Evolutionary conservation across 2,888 invertebrate species (phyloP).

Genomic region (Drosophila mayaguana): DNA sequence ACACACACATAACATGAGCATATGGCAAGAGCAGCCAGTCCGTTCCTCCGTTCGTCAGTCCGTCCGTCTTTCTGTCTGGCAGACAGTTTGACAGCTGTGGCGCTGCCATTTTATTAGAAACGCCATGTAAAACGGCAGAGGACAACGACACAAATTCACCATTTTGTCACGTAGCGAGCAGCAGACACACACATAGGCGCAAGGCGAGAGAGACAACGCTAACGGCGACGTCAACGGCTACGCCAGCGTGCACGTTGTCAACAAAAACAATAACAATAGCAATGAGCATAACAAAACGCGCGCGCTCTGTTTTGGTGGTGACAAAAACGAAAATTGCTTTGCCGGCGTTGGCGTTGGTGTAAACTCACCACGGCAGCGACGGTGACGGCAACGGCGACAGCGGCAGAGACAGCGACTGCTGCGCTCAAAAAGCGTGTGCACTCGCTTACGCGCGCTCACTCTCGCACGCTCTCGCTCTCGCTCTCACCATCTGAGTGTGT

Average conservation of each 20-base stretch:
- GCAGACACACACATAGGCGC: not conserved
- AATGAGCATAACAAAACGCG: constrained; percentile 27
- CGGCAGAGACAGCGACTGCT: constrained; percentile 25
- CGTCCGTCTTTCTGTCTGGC: constrained; percentile 2
- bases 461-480: constrained; percentile 10
- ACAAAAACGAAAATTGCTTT: constrained; percentile 33
- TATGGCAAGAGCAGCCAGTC: constrained; percentile 13
- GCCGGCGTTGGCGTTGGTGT: constrained; percentile 21
- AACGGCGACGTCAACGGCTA: not conserved
- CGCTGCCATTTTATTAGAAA: constrained; percentile 79
- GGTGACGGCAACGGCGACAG: constrained; percentile 25
- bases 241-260: constrained; percentile 7
- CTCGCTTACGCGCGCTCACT: constrained; percentile 28
- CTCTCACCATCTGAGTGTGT: constrained; percentile 13
- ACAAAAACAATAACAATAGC: constrained; percentile 52
- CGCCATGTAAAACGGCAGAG: constrained; percentile 72
- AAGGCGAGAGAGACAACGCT: constrained; percentile 17
- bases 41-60: constrained; percentile 5
- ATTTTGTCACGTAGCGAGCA: constrained; percentile 66
- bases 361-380: constrained; percentile 26
- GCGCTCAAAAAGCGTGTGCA: constrained; percentile 27
- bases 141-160: constrained; percentile 65
- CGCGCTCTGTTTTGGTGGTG: constrained; percentile 42
- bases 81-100: constrained; percentile 15
- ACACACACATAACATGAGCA: constrained; percentile 33